phyloP scores from a whole-genome alignment of 2,797 vertebrate genomes.

The Remorina albescens region DNA sequence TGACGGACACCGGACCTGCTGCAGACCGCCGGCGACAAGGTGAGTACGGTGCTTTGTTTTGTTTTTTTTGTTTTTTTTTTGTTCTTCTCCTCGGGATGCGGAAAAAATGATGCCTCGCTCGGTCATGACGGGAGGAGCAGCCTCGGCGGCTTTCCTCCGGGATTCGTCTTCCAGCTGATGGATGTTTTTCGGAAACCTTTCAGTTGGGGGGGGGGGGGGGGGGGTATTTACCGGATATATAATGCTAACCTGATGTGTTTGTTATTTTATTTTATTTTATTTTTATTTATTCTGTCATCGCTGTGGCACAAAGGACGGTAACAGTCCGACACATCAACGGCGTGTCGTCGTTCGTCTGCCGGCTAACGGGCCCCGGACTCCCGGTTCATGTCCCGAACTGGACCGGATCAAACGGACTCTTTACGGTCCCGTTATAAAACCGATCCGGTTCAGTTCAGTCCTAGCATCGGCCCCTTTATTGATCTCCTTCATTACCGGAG shows the following conservation, averaged over 20 bases:
- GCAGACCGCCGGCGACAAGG: constrained; percentile 36
- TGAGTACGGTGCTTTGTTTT: too few relatives aligned
- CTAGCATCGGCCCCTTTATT: constrained; percentile 48
- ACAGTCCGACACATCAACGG: constrained; percentile 13
- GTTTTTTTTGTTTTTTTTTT: too few relatives aligned
- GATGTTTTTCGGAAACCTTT: too few relatives aligned
- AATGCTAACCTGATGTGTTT: background rate
- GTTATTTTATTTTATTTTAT: background rate
- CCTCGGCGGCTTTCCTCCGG: too few relatives aligned
- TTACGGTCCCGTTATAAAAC: accelerated
- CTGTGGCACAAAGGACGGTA: constrained; percentile 54
- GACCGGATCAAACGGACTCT: accelerated
- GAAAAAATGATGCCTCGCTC: constrained; percentile 32
- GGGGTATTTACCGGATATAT: too few relatives aligned
- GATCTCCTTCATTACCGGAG: constrained; percentile 36
- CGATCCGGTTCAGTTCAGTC: background rate
- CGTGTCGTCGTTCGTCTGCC: background rate
- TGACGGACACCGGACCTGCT: background rate
- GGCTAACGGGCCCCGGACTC: accelerated
- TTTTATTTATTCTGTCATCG: constrained; percentile 15
- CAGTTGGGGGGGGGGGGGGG: too few relatives aligned
- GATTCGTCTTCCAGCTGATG: too few relatives aligned
- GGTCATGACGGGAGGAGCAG: constrained; percentile 9
- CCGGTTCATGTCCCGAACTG: accelerated
- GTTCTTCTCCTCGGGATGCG: too few relatives aligned